Evolutionary conservation across 1,140 invertebrate genomes (phyloP).

Genomic region (Drosophila ananassae): DNA sequence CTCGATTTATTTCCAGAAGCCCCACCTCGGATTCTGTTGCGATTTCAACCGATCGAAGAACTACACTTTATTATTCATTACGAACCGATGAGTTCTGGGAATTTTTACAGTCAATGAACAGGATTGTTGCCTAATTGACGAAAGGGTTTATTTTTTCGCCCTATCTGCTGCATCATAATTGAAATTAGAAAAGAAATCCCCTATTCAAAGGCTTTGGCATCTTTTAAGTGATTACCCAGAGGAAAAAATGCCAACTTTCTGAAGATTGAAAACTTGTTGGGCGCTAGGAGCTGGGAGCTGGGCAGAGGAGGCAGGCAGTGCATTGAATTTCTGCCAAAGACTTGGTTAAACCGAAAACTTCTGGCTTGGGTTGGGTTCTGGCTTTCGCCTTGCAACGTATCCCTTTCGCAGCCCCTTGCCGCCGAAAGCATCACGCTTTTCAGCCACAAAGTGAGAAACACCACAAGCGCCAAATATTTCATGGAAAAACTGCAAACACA

Average conservation of each 20-base stretch:
- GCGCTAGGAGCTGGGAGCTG: no score
- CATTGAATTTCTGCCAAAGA: constrained; percentile 20
- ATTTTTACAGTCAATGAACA: constrained; percentile 8
- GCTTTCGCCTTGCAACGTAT: constrained; percentile 27
- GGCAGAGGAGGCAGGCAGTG: no score
- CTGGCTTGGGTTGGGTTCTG: constrained; percentile 10
- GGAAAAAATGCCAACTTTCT: not conserved
- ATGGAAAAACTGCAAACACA: constrained; percentile 52
- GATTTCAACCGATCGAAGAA: not conserved
- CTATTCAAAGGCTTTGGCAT: not conserved
- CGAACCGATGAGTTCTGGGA: constrained; percentile 18
- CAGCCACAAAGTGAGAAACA: constrained; percentile 67
- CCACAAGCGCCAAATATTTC: constrained; percentile 77
- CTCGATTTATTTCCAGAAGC: constrained; percentile 15
- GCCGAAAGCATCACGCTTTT: constrained; percentile 18
- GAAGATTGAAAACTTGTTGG: not conserved
- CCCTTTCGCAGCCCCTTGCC: constrained; percentile 4
- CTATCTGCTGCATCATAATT: not conserved
- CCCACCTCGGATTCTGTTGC: not conserved
- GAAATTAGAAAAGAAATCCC: not conserved
- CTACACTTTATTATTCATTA: constrained; percentile 9
- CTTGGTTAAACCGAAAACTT: constrained; percentile 53
- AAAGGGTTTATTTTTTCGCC: not conserved
- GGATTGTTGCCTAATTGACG: not conserved
- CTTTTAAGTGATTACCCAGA: not conserved